Conservation (phyloP, 2,113 vertebrate genomes). For the Coptodon rendalli region DNA sequence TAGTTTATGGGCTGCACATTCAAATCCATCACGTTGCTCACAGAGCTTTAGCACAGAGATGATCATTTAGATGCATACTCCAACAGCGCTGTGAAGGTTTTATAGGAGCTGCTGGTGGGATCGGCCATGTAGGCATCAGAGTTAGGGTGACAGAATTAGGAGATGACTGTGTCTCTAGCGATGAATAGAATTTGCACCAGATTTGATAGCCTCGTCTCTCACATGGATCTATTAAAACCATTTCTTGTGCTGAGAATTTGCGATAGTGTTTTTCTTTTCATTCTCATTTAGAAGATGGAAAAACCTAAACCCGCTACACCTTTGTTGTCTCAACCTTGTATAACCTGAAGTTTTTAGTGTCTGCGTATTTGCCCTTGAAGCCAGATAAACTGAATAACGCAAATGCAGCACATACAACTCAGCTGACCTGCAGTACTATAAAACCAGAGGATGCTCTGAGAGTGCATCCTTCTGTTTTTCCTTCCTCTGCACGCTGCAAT, state of each 20-base stretch:
- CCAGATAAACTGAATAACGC: background rate
- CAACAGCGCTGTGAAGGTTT: background rate
- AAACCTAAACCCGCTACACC: background rate
- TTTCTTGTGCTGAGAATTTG: background rate
- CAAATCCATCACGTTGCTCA: conserved; percentile 23
- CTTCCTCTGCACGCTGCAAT: background rate
- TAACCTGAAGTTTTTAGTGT: background rate
- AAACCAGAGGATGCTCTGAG: background rate
- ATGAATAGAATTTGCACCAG: background rate
- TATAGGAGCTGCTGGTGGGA: background rate
- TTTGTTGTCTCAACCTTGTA: background rate
- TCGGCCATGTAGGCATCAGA: background rate
- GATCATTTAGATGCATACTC: background rate
- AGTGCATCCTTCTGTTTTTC: background rate
- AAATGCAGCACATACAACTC: background rate
- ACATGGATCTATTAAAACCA: background rate
- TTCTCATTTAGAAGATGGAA: background rate
- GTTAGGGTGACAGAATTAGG: conserved; percentile 3
- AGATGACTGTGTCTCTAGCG: background rate
- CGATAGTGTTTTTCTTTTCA: background rate
- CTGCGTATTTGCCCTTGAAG: background rate
- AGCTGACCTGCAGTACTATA: background rate
- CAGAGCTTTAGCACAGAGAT: background rate
- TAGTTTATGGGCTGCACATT: background rate
- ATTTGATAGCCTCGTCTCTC: background rate